These are phyloP conservation scores for Calosoma granatense DNA, from an alignment of 1,140 invertebrate genomes.

Conservation along the genomic window DNA sequence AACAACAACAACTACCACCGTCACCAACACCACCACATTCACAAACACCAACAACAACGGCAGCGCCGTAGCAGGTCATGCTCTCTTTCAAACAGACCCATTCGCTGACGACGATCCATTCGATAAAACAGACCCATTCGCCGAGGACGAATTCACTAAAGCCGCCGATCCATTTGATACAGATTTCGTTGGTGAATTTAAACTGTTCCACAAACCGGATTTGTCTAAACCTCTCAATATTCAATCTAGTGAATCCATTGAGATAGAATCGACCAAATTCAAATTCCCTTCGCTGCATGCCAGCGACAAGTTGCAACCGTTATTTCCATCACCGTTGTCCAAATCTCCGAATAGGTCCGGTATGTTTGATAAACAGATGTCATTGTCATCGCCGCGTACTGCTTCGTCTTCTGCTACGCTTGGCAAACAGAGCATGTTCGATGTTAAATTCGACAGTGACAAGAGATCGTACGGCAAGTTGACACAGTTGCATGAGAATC, in stretches of 20 bases:
- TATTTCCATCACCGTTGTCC: conserved; percentile 14
- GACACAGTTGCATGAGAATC: conserved; percentile 21
- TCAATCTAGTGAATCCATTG: neutral
- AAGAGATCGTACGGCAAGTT: conserved; percentile 17
- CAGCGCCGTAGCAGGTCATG: conserved; percentile 36
- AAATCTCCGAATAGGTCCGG: conserved; percentile 22
- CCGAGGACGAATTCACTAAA: conserved; percentile 39
- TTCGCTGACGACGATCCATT: conserved; percentile 63
- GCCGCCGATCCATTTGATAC: conserved; percentile 51
- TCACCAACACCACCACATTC: conserved; percentile 18
- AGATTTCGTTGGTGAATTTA: conserved; percentile 29
- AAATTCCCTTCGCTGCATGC: conserved; percentile 15
- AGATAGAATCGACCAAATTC: conserved; percentile 15
- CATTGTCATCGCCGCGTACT: conserved; percentile 21
- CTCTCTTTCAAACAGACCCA: conserved; percentile 41
- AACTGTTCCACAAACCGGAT: conserved; percentile 17
- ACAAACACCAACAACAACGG: conserved; percentile 25
- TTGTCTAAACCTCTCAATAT: neutral
- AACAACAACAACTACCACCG: conserved; percentile 37
- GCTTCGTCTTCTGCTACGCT: conserved; percentile 13
- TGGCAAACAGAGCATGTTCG: conserved; percentile 21
- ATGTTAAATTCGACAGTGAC: conserved; percentile 20
- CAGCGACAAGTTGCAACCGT: conserved; percentile 10
- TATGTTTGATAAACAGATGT: conserved; percentile 19
- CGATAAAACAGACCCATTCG: conserved; percentile 52